Base-by-base conservation (phyloP, 2,797 vertebrate genomes). In the Hoplostethus atlanticus region DNA sequence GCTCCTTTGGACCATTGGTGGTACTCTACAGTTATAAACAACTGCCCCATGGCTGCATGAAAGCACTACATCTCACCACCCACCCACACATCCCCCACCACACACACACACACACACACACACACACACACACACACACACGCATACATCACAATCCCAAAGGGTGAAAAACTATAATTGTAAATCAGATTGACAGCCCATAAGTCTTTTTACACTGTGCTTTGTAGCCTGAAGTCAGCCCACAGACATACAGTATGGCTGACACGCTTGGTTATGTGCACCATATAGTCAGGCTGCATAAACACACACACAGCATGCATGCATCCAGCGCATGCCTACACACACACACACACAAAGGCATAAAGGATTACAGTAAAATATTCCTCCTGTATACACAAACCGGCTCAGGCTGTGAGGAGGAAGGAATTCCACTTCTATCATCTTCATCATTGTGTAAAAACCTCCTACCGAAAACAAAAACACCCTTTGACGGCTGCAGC, bases 111-210 rank as follows among this genome's bases (percentile, higher is more conserved):
- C 54, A 40, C 16, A 44, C 42, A 6, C 17, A 46, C 12, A 53
- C 17, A 13, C 21, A 54, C 42, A 7, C 15, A 38, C 13, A 31
- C 21, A 12, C 21, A 4, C 40, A 16, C 36, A 44, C 15, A 1
- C 51, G 62, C 62, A 65, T 5, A 46, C 25, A 58, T 34, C 5
- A 64, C 25, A 36, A 42, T 42, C 40, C 40, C 40, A 42, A 42
- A 40, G 30, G 30, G 28, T 47, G 28, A 54, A 57, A 50, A 58
- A 16, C 25, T 28, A 12, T 42, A 48, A 17, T 53, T 9, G 69
- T 72, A 51, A 56, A 73, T 81, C 58, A 75, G 60, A 15, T 21
- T 25, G 2, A 77, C 61, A 72, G 59, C 34, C 17, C 21, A 63
- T 68, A 65, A 42, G 8, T 64, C 40, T 55, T 57, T 68, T 77